Percentiles rank a stretch among this genome's conserved stretches.
Conservation (phyloP, 1,140 invertebrate genomes). For the Phocides pigmalion region DNA sequence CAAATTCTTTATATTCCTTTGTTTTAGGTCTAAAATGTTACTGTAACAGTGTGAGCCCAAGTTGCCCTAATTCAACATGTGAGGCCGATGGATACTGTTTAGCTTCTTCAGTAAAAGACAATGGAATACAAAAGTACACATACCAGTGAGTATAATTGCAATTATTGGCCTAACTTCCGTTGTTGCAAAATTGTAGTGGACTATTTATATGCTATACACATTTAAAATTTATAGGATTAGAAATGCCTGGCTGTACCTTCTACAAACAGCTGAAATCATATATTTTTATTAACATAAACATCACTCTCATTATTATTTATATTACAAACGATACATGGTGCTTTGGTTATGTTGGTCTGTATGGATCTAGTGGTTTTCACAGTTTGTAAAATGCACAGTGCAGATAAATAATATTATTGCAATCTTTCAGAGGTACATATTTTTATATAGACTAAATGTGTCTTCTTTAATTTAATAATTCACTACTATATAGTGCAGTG, state of each 20-base stretch:
- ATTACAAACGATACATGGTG: too few species aligned
- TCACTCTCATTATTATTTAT: background rate
- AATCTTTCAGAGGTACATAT: constrained; percentile 61
- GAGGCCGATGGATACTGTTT: constrained; percentile 95
- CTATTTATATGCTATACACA: background rate
- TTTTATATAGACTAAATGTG: constrained; percentile 35
- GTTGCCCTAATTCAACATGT: constrained; percentile 91
- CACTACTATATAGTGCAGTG: constrained; percentile 21
- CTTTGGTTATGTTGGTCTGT: background rate
- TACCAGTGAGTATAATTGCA: constrained; percentile 87
- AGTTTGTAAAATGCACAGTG: constrained; percentile 47
- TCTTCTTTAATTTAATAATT: background rate
- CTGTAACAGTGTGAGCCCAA: constrained; percentile 64
- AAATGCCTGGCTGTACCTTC: constrained; percentile 38
- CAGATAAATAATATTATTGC: constrained; percentile 16
- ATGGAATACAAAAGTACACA: constrained; percentile 86
- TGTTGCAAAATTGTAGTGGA: constrained; percentile 23
- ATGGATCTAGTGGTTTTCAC: constrained; percentile 22
- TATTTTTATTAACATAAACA: background rate
- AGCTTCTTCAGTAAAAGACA: constrained; percentile 89
- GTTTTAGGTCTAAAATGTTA: constrained; percentile 73
- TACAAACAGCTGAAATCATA: constrained; percentile 29
- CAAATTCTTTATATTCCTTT: too few species aligned
- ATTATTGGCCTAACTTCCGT: background rate
- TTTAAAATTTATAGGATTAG: constrained; percentile 3